Percentiles rank a stretch among this genome's conserved stretches.
Evolutionary conservation across 2,888 invertebrate genomes (phyloP).

Genomic region (Cerceris ruficornis): DNA sequence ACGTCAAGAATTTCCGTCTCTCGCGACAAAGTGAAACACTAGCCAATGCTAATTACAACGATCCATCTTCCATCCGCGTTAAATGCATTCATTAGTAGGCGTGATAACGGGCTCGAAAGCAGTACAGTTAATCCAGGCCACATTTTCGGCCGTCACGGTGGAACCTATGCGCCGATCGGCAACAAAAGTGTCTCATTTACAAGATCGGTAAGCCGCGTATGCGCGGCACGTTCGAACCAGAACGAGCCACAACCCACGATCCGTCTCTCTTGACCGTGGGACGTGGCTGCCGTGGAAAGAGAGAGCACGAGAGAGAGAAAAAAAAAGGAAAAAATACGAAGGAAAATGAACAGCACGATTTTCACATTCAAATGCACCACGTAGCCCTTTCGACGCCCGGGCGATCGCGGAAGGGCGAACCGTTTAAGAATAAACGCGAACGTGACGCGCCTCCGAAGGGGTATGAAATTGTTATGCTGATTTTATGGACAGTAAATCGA

Average conservation of each 20-base stretch:
- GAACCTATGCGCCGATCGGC: conserved; percentile 35
- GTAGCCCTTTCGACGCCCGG: neutral
- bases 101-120: conserved; percentile 45
- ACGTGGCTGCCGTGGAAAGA: conserved; percentile 17
- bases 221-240: conserved; percentile 47
- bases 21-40: too few species aligned
- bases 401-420: neutral
- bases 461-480: neutral
- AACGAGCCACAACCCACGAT: conserved; percentile 30
- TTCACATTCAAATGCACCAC: conserved; percentile 50
- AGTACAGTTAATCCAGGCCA: conserved; percentile 51
- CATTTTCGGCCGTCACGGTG: conserved; percentile 40
- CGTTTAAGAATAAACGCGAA: conserved; percentile 6
- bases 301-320: neutral
- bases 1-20: too few species aligned
- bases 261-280: conserved; percentile 3
- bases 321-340: conserved; percentile 1
- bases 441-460: neutral
- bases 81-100: conserved; percentile 8
- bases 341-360: conserved; percentile 39
- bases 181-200: conserved; percentile 57
- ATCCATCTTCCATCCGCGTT: conserved; percentile 9
- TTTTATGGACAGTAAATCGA: neutral
- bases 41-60: conserved; percentile 8
- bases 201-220: conserved; percentile 33